Conservation (phyloP, 35 echinoderm and acorn worm species). For the Diadema setosum region DNA sequence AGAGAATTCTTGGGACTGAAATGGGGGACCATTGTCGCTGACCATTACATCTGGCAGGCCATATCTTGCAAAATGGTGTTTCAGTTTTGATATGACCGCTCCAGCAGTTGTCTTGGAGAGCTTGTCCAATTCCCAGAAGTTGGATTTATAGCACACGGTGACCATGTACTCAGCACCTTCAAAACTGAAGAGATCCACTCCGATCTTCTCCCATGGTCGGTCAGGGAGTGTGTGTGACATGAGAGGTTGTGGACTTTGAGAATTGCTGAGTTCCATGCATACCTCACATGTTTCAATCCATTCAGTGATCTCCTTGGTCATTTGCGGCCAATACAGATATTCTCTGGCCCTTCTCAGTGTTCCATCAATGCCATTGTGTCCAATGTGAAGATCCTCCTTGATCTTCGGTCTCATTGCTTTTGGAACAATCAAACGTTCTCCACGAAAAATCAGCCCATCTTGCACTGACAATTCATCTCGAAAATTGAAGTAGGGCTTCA, state of each 20-base stretch:
- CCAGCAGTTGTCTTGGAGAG: slow-evolving; percentile 16
- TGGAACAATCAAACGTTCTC: slow-evolving; percentile 6
- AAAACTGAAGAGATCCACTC: slow-evolving; percentile 18
- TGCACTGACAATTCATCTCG: slow-evolving; percentile 3
- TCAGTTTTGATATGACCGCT: slow-evolving; percentile 14
- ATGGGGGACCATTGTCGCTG: slow-evolving; percentile 34
- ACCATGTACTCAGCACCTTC: slow-evolving; percentile 35
- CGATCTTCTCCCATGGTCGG: slow-evolving; percentile 33
- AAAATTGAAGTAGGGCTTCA: slow-evolving; percentile 23
- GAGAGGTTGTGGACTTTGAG: neutral
- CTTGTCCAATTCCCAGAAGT: too few relatives aligned
- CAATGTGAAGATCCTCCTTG: too few relatives aligned
- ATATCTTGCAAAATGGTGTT: slow-evolving; percentile 26
- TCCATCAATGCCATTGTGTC: slow-evolving; percentile 46
- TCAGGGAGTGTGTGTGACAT: slow-evolving; percentile 63
- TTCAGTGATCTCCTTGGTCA: slow-evolving; percentile 41
- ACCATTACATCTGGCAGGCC: slow-evolving; percentile 22
- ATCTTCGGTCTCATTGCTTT: too few relatives aligned
- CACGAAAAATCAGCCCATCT: neutral
- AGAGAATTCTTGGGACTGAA: slow-evolving; percentile 35
- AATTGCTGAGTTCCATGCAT: neutral
- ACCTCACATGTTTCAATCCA: slow-evolving; percentile 53
- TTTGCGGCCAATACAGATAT: slow-evolving; percentile 57
- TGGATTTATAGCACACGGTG: slow-evolving; percentile 37
- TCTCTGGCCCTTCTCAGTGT: slow-evolving; percentile 52